Base-by-base conservation (phyloP, 2,797 vertebrate genomes). In the Pangasius larnaudii region DNA sequence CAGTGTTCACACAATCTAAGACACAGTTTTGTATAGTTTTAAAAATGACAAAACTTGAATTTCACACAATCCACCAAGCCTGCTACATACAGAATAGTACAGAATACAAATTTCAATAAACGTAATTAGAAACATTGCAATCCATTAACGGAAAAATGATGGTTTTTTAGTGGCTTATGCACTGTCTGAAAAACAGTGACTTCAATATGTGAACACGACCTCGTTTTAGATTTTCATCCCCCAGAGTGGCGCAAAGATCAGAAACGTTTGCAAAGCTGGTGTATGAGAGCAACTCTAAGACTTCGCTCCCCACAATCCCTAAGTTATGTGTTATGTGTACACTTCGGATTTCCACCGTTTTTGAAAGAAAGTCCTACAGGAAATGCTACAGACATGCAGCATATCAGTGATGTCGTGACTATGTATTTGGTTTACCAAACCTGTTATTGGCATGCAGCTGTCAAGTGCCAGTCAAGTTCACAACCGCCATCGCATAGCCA, bases 401-500 rank as follows among this genome's bases (percentile, higher is more conserved):
- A 56, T 39, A 30, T 74, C 80, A 91, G 74, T 72, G 36, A 77
- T 85, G 77, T 63, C 16, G 51, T 42, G 53, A 88, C 72, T 59
- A 81, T 49, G 77, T 67, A 69, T 84, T 71, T 83, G 93, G 93
- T 95, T 95, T 95, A 93, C 89, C 89, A 89, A 85, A 61, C 85
- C 84, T 89, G 75, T 49, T 90, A 89, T 89, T 88, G 85, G 92
- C 77, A 86, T 75, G 89, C 94, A 95, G 93, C 94, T 94, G 93
- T 90, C 91, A 91, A 94, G 94, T 92, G 93, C 30, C 42, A 91
- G 89, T 93, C 92, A 92, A 92, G 94, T 92, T 92, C 80, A 80
- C 85, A 75, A 85, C 85, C 88, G 74, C 82, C 85, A 56, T 83
- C 65, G 9, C 87, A 88, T 72, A 67, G 91, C 87, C 86, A 56